These are phyloP conservation scores for Cryptotis parvus DNA, from an alignment of 2,113 vertebrate species.

Conservation along the genomic window DNA sequence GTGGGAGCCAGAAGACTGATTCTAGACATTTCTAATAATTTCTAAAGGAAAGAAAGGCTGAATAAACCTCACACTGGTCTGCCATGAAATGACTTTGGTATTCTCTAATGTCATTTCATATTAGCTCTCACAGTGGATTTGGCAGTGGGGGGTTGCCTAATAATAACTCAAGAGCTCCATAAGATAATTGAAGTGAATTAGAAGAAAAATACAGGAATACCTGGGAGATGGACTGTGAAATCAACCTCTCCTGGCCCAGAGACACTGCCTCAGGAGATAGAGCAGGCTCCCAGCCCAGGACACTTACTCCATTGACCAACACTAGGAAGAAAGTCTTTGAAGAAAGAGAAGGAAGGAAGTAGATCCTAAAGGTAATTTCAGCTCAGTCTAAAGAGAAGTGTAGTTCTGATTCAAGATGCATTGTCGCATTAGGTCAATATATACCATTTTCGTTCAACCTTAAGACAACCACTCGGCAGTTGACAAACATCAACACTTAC, in stretches of 20 bases:
- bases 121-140: no score
- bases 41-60: neutral
- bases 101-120: neutral
- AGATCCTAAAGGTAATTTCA: neutral
- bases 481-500: neutral
- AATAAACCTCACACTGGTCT: neutral
- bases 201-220: neutral
- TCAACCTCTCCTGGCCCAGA: neutral
- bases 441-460: neutral
- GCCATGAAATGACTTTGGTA: neutral
- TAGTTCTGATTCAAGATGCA: neutral
- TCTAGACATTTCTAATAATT: neutral
- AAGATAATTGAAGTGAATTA: no score
- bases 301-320: neutral
- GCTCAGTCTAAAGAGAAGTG: neutral
- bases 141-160: neutral
- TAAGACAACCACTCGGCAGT: neutral
- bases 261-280: neutral
- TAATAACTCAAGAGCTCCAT: neutral
- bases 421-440: neutral
- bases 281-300: neutral
- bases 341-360: neutral
- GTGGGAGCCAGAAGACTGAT: neutral
- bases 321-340: neutral
- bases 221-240: neutral